Percentiles rank a stretch among this genome's conserved stretches.
Conservation (phyloP, 2,797 vertebrate species). For the Pseudochromis fuscus region DNA sequence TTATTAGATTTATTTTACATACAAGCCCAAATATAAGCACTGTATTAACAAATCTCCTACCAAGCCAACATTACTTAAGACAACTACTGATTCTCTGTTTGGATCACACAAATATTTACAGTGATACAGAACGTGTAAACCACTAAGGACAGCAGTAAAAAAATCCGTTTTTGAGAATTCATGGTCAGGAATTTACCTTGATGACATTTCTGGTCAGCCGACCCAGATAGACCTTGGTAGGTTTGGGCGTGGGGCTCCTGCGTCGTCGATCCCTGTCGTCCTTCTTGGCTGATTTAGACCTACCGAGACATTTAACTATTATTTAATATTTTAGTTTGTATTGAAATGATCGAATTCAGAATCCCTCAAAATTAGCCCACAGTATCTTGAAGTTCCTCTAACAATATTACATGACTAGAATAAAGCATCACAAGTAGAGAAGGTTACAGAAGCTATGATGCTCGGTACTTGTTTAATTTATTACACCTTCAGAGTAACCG, state of each 20-base stretch:
- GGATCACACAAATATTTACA: too few species aligned
- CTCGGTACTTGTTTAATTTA: background rate
- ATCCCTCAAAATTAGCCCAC: background rate
- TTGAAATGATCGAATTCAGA: background rate
- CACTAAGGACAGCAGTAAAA: background rate
- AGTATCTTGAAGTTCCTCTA: background rate
- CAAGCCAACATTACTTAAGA: too few species aligned
- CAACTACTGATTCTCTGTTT: too few species aligned
- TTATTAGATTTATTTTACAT: too few species aligned
- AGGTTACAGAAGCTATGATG: background rate
- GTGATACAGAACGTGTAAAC: too few species aligned
- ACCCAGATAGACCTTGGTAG: constrained; percentile 94
- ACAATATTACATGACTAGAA: background rate
- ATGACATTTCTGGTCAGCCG: constrained; percentile 94
- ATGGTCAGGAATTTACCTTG: constrained; percentile 83
- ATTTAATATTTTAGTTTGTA: background rate
- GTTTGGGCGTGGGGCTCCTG: constrained; percentile 91
- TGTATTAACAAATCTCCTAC: too few species aligned
- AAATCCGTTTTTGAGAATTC: background rate
- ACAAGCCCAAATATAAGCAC: too few species aligned
- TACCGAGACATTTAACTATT: constrained; percentile 33
- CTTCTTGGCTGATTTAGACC: constrained; percentile 93
- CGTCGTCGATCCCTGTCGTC: constrained; percentile 91
- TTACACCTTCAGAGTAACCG: background rate
- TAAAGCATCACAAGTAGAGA: background rate